Conservation (phyloP, 2,888 invertebrate species). For the Syritta pipiens region DNA sequence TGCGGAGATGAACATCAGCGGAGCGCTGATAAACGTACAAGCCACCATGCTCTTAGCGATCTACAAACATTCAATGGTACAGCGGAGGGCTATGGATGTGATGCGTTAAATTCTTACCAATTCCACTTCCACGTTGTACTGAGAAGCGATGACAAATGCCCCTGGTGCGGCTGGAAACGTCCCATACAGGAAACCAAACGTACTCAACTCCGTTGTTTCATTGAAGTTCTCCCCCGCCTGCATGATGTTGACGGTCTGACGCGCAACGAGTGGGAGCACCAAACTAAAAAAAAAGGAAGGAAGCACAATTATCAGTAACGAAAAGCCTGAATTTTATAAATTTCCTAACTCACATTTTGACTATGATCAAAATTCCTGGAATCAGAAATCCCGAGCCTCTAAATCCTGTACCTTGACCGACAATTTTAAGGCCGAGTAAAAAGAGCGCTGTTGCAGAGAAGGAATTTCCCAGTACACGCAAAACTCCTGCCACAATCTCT, state of each 20-base stretch:
- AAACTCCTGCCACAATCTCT: slow-evolving; percentile 85
- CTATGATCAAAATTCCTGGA: slow-evolving; percentile 92
- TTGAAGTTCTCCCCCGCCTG: slow-evolving; percentile 85
- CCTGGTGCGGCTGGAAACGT: slow-evolving; percentile 97
- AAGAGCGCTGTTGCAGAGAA: slow-evolving; percentile 96
- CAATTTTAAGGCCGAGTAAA: slow-evolving; percentile 93
- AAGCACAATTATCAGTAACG: background rate
- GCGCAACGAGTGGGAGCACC: slow-evolving; percentile 90
- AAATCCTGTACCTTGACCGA: slow-evolving; percentile 90
- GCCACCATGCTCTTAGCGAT: slow-evolving; percentile 96
- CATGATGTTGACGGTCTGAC: slow-evolving; percentile 90
- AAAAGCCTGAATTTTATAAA: no score
- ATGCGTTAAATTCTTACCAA: slow-evolving; percentile 82
- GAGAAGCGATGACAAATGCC: slow-evolving; percentile 95
- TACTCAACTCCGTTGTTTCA: slow-evolving; percentile 90
- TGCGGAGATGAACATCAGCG: slow-evolving; percentile 96
- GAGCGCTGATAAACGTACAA: slow-evolving; percentile 95
- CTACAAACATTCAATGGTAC: no score
- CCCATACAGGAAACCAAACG: slow-evolving; percentile 96
- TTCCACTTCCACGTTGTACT: slow-evolving; percentile 92
- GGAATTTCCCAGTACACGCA: slow-evolving; percentile 90
- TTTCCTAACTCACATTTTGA: slow-evolving; percentile 87
- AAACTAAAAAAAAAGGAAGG: slow-evolving; percentile 81
- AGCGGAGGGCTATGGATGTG: no score
- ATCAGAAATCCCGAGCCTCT: slow-evolving; percentile 89